Conservation (phyloP, 2,113 vertebrate genomes). For the Fregetta grallaria region DNA sequence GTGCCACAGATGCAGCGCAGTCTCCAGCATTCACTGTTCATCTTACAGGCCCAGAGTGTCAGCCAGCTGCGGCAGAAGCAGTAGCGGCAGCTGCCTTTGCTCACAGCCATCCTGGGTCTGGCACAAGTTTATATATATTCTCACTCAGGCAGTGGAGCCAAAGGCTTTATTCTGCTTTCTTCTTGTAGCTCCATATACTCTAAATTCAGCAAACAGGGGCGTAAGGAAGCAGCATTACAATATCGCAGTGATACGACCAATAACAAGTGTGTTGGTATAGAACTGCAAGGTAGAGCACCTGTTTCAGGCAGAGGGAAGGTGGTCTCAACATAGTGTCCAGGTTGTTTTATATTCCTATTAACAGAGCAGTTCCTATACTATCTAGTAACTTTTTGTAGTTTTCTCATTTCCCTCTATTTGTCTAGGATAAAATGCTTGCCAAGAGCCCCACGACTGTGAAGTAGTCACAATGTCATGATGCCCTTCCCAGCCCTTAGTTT, state of each 20-base stretch:
- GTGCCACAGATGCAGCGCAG: not conserved
- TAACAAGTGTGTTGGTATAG: not conserved
- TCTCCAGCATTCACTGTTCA: not conserved
- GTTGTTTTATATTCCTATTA: not conserved
- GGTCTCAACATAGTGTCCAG: not conserved
- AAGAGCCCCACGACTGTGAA: not conserved
- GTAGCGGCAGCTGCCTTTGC: not conserved
- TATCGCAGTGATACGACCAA: not conserved
- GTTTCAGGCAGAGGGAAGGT: not conserved
- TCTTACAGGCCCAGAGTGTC: not conserved
- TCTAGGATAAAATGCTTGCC: not conserved
- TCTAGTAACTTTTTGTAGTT: not conserved
- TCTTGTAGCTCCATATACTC: not conserved
- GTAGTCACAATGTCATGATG: not conserved
- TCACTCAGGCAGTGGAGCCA: not conserved
- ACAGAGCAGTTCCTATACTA: not conserved
- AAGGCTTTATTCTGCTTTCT: not conserved
- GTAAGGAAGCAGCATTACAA: not conserved
- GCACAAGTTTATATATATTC: not conserved
- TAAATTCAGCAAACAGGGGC: not conserved
- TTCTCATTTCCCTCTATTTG: not conserved
- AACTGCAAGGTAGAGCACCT: not conserved
- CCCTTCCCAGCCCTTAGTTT: not conserved
- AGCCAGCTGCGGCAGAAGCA: not conserved
- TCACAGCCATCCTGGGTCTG: not conserved